A percentile compares a stretch with the other conserved stretches of the same genome.
Conservation (phyloP, 2,113 vertebrate genomes). For the Lichenostomus cassidix region DNA sequence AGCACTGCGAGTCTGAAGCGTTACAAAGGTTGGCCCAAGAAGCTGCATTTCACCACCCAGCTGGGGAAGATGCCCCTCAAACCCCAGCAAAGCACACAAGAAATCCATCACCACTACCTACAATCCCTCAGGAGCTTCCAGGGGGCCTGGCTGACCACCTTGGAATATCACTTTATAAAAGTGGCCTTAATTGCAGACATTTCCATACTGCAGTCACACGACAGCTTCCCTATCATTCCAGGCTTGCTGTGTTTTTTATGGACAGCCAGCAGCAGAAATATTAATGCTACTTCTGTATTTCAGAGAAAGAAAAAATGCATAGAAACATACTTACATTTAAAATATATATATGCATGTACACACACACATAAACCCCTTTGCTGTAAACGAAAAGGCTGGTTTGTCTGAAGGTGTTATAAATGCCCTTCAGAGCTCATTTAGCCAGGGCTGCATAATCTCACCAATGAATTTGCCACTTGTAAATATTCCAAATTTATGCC, state of each 20-base stretch:
- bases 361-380: not conserved
- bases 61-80: not conserved
- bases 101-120: not conserved
- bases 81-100: not conserved
- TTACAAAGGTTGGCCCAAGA: not conserved
- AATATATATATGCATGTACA: not conserved
- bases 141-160: not conserved
- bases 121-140: not conserved
- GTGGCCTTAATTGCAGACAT: not conserved
- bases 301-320: not conserved
- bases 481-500: slow-evolving; percentile 38
- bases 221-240: not conserved
- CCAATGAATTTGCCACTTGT: slow-evolving; percentile 33
- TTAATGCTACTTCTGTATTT: slow-evolving; percentile 21
- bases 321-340: not conserved
- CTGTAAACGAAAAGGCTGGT: not conserved
- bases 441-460: not conserved
- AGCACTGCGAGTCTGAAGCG: accelerated
- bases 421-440: slow-evolving; percentile 16
- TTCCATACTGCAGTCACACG: not conserved
- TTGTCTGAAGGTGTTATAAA: slow-evolving; percentile 39
- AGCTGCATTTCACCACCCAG: not conserved
- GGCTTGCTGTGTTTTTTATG: not conserved
- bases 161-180: not conserved
- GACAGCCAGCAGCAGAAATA: not conserved